Percentiles rank a stretch among this genome's conserved stretches.
These are phyloP conservation scores for Datnioides undecimradiatus DNA, from an alignment of 2,113 vertebrate species.

Conservation along the genomic window DNA sequence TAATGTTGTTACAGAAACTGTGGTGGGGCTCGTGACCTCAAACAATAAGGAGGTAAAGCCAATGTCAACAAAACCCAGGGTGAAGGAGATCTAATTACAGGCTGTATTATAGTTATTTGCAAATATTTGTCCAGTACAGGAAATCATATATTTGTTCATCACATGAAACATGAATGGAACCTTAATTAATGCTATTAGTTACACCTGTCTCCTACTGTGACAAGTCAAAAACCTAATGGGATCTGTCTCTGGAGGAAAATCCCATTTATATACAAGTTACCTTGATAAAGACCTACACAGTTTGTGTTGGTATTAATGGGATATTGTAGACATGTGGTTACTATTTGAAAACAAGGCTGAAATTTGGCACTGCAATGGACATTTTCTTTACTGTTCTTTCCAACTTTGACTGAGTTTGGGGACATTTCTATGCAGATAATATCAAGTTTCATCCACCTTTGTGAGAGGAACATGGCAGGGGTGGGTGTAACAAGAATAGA, in stretches of 20 bases:
- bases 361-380: background rate
- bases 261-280: no score
- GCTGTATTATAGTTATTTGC: background rate
- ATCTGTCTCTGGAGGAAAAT: no score
- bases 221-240: slow-evolving; percentile 10
- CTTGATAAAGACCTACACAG: background rate
- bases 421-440: slow-evolving; percentile 12
- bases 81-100: background rate
- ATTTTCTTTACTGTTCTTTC: background rate
- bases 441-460: slow-evolving; percentile 8
- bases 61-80: background rate
- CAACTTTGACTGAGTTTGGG: slow-evolving; percentile 10
- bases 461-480: slow-evolving; percentile 20
- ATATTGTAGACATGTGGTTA: background rate
- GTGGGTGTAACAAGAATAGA: slow-evolving; percentile 17
- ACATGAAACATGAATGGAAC: background rate
- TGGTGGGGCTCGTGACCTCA: no score
- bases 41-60: background rate
- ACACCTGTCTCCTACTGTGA: background rate
- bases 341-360: background rate
- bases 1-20: background rate
- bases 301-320: background rate
- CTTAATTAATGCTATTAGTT: background rate
- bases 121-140: background rate
- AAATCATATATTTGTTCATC: background rate